phyloP scores from a whole-genome alignment of 1,140 invertebrate genomes.

The Dreissena rostriformis region DNA sequence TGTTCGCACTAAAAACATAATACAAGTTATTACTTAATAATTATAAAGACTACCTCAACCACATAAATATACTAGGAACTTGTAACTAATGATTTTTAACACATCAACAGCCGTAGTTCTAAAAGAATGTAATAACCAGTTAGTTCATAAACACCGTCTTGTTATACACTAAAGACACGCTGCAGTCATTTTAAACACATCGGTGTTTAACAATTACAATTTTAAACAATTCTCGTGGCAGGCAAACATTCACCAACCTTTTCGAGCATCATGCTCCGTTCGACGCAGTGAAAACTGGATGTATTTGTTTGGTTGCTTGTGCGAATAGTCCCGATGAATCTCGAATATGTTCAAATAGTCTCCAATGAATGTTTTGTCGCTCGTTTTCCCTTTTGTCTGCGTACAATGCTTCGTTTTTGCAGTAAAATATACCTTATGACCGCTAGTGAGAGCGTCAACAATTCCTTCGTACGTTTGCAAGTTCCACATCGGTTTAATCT shows the following conservation, averaged over 20 bases:
- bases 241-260: slow-evolving; percentile 14
- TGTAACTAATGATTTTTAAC: too few relatives aligned
- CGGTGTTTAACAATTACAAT: too few relatives aligned
- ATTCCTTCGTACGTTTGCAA: slow-evolving; percentile 51
- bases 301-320: slow-evolving; percentile 34
- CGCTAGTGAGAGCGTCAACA: slow-evolving; percentile 51
- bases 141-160: neutral
- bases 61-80: too few relatives aligned
- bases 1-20: too few relatives aligned
- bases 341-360: slow-evolving; percentile 60
- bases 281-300: slow-evolving; percentile 47
- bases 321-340: slow-evolving; percentile 21
- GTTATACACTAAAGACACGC: too few relatives aligned
- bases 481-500: slow-evolving; percentile 52
- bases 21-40: too few relatives aligned
- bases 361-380: slow-evolving; percentile 51
- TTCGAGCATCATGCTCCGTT: slow-evolving; percentile 28
- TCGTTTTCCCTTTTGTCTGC: slow-evolving; percentile 21
- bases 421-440: slow-evolving; percentile 58
- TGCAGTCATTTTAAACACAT: neutral
- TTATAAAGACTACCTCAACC: too few relatives aligned
- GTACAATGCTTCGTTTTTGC: slow-evolving; percentile 54
- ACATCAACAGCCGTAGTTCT: too few relatives aligned
- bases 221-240: too few relatives aligned
- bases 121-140: too few relatives aligned